A percentile compares a stretch with the other conserved stretches of the same genome.
phyloP scores from a whole-genome alignment of 2,797 vertebrate species.

The Gadopsis bispinosus region DNA sequence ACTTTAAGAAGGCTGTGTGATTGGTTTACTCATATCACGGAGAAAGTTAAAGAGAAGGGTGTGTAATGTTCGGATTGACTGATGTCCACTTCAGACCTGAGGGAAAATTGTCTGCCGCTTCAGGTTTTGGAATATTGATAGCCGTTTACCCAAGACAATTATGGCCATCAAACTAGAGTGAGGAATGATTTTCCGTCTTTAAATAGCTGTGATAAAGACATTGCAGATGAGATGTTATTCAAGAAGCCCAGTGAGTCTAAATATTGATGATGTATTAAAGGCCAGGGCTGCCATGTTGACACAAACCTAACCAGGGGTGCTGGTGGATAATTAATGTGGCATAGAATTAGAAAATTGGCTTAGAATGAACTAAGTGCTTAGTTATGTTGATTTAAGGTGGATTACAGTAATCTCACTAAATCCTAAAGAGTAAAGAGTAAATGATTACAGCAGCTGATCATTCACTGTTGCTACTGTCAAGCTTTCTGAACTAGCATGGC shows the following conservation, averaged over 20 bases:
- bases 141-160: conserved; percentile 59
- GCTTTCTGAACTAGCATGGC: neutral
- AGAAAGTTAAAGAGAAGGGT: neutral
- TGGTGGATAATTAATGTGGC: conserved; percentile 52
- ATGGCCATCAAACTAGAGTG: conserved; percentile 31
- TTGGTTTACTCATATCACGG: conserved; percentile 32
- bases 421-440: conserved; percentile 21
- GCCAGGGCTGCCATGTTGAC: conserved; percentile 41
- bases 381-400: conserved; percentile 46
- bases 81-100: conserved; percentile 64
- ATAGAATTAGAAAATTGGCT: conserved; percentile 55
- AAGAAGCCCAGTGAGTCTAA: conserved; percentile 43
- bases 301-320: conserved; percentile 33
- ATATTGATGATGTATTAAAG: conserved; percentile 63
- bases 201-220: conserved; percentile 49
- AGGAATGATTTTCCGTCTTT: conserved; percentile 46
- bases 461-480: neutral
- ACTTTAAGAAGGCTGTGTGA: conserved; percentile 25
- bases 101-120: conserved; percentile 53
- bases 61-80: conserved; percentile 33
- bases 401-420: conserved; percentile 55
- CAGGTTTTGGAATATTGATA: conserved; percentile 74
- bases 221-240: conserved; percentile 55
- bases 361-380: conserved; percentile 39
- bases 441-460: neutral